Percentiles rank a stretch among this genome's conserved stretches.
phyloP scores from a whole-genome alignment of 2,888 invertebrate species.

The Stenolophus ochropezus region DNA sequence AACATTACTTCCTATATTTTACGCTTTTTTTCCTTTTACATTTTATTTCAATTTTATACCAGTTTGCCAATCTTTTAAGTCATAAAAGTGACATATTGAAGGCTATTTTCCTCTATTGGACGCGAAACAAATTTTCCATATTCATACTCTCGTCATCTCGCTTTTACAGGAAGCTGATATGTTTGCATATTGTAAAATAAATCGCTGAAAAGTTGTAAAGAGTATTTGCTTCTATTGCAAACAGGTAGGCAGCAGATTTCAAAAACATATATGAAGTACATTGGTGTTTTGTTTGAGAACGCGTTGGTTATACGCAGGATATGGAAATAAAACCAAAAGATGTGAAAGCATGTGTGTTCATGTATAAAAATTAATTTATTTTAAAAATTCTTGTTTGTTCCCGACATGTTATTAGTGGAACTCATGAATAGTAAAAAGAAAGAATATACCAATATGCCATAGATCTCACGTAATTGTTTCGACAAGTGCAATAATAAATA shows the following conservation, averaged over 20 bases:
- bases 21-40: neutral
- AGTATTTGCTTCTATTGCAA: neutral
- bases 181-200: conserved; percentile 11
- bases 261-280: neutral
- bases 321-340: neutral
- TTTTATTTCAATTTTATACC: neutral
- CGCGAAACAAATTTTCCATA: neutral
- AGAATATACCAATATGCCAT: too few species aligned
- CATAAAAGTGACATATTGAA: neutral
- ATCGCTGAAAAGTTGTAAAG: neutral
- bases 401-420: neutral
- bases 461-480: too few species aligned
- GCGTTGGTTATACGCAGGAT: neutral
- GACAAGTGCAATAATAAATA: neutral
- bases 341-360: neutral
- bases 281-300: neutral
- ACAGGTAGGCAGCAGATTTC: neutral
- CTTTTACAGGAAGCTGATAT: neutral
- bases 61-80: neutral
- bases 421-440: neutral
- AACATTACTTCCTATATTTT: too few species aligned
- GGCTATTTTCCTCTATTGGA: neutral
- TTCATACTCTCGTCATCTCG: neutral
- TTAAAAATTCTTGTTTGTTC: neutral
- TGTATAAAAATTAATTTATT: neutral